These are phyloP conservation scores for Thomomys bottae DNA, from an alignment of 2,113 vertebrate species.

Conservation along the genomic window DNA sequence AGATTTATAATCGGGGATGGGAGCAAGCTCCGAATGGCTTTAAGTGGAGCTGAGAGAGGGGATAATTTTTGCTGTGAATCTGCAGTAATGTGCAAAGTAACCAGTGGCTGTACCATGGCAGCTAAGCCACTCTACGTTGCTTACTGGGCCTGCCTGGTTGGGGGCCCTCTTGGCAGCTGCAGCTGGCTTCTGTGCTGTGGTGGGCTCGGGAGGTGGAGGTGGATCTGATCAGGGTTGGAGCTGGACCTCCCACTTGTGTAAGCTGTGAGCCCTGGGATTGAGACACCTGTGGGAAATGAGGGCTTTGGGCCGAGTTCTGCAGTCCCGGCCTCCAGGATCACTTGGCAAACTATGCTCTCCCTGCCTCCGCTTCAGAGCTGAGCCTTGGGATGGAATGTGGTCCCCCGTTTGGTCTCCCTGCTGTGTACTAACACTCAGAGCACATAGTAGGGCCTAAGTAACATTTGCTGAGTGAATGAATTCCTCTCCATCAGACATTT, in stretches of 20 bases:
- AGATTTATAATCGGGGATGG: conserved; percentile 96
- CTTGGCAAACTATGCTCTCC: background rate
- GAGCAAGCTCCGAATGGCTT: conserved; percentile 88
- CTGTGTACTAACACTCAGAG: background rate
- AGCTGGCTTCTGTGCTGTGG: background rate
- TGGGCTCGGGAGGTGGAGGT: background rate
- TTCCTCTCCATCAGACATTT: background rate
- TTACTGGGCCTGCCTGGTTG: conserved; percentile 68
- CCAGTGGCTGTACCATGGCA: conserved; percentile 66
- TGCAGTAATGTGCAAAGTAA: conserved; percentile 80
- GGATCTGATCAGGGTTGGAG: background rate
- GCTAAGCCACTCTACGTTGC: conserved; percentile 72
- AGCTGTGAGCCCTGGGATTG: conserved; percentile 54
- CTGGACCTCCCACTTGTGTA: background rate
- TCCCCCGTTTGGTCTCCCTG: background rate
- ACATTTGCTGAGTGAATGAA: background rate
- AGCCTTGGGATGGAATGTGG: background rate
- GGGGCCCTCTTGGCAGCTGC: background rate
- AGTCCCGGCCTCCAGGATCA: background rate
- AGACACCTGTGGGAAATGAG: background rate
- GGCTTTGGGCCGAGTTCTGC: background rate
- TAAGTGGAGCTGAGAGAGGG: conserved; percentile 87
- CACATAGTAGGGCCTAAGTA: background rate
- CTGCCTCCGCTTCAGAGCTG: background rate
- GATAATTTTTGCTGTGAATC: conserved; percentile 87